A percentile compares a stretch with the other conserved stretches of the same genome.
These are phyloP conservation scores for Hemichromis elongatus DNA, from an alignment of 2,113 vertebrate species.

Conservation along the genomic window DNA sequence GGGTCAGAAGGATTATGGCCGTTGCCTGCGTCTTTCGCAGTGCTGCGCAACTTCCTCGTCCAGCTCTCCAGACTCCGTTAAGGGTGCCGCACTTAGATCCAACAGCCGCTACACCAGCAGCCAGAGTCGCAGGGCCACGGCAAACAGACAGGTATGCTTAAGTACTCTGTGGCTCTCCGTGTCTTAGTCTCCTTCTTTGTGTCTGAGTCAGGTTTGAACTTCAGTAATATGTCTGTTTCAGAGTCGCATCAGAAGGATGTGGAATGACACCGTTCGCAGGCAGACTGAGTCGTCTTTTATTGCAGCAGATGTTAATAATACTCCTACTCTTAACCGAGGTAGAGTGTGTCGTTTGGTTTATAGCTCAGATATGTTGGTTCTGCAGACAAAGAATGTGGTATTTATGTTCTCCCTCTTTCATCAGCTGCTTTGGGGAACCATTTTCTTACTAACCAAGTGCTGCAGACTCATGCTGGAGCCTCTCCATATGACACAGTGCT, in stretches of 20 bases:
- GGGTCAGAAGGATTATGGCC: conserved; percentile 91
- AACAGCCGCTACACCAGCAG: conserved; percentile 89
- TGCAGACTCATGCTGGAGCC: conserved; percentile 85
- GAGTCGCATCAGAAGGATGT: conserved; percentile 94
- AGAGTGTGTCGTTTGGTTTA: neutral
- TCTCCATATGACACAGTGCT: conserved; percentile 92
- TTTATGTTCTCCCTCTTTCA: neutral
- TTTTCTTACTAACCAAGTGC: conserved; percentile 86
- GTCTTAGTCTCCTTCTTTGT: neutral
- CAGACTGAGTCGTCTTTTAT: conserved; percentile 94
- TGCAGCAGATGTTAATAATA: conserved; percentile 88
- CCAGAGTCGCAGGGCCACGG: conserved; percentile 72
- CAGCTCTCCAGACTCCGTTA: conserved; percentile 83
- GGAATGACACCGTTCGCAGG: conserved; percentile 91
- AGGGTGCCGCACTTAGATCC: conserved; percentile 84
- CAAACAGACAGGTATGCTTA: conserved; percentile 70
- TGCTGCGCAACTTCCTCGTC: conserved; percentile 82
- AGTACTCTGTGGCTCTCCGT: neutral
- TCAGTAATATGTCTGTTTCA: conserved; percentile 47
- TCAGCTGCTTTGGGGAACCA: conserved; percentile 88
- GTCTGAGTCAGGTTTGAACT: neutral
- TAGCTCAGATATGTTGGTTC: neutral
- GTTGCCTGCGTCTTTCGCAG: conserved; percentile 87
- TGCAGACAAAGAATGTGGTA: neutral
- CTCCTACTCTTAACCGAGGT: conserved; percentile 89